phyloP scores from a whole-genome alignment of 2,888 invertebrate genomes.

The Xanthia togata region DNA sequence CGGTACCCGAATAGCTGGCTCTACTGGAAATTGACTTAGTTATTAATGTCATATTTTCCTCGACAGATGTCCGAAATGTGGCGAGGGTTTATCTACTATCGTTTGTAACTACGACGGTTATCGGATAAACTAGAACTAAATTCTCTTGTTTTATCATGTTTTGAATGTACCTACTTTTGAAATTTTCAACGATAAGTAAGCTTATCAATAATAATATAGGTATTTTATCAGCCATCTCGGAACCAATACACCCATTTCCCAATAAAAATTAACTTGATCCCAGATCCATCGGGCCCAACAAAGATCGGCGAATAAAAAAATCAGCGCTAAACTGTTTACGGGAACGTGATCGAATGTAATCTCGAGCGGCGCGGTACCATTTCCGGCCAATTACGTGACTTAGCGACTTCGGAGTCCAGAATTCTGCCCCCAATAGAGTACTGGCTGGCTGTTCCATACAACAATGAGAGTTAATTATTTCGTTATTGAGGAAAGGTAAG shows the following conservation, averaged over 20 bases:
- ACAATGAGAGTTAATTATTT: constrained; percentile 74
- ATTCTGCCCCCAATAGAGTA: constrained; percentile 68
- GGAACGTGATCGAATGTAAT: constrained; percentile 84
- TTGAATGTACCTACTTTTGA: neutral
- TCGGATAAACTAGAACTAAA: constrained; percentile 57
- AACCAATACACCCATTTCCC: constrained; percentile 47
- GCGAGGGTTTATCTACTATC: constrained; percentile 70
- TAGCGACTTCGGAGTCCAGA: constrained; percentile 75
- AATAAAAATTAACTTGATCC: constrained; percentile 64
- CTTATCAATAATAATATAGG: neutral
- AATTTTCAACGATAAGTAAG: neutral
- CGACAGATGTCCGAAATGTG: constrained; percentile 74
- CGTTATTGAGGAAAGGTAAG: constrained; percentile 66
- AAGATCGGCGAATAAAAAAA: constrained; percentile 76
- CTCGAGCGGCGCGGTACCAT: constrained; percentile 80
- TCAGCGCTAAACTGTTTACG: constrained; percentile 83
- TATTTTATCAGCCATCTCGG: constrained; percentile 10
- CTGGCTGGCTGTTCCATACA: constrained; percentile 55
- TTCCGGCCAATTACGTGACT: constrained; percentile 85
- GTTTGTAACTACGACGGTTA: constrained; percentile 68
- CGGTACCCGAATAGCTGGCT: constrained; percentile 72
- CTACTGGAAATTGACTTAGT: constrained; percentile 81
- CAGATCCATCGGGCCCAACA: constrained; percentile 68
- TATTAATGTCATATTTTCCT: constrained; percentile 83
- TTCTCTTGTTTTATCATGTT: constrained; percentile 24